A percentile compares a stretch with the other conserved stretches of the same genome.
Evolutionary conservation across 2,113 vertebrate genomes (phyloP).

Genomic region (Aramus guarauna): DNA sequence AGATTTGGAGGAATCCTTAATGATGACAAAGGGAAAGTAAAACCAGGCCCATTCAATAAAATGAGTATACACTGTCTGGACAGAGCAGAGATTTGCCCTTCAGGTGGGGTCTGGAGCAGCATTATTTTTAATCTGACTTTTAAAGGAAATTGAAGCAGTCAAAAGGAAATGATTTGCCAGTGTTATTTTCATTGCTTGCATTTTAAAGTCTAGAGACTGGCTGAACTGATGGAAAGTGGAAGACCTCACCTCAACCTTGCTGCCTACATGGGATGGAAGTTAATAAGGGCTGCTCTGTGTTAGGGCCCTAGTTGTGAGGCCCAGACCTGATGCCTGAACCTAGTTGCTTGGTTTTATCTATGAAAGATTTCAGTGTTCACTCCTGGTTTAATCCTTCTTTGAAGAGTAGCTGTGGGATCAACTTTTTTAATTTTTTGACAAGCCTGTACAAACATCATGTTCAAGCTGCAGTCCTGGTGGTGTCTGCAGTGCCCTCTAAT

Average conservation of each 20-base stretch:
- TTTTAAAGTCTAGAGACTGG: not conserved
- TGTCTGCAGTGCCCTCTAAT: slow-evolving; percentile 43
- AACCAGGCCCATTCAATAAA: not conserved
- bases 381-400: not conserved
- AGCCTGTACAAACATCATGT: fast-evolving
- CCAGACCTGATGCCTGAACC: not conserved
- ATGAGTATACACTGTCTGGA: not conserved
- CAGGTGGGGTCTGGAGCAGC: not conserved
- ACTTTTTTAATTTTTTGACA: not conserved
- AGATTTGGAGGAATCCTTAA: not conserved
- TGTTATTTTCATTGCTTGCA: not conserved
- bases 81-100: not conserved
- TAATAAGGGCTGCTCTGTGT: not conserved
- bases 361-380: not conserved
- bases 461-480: not conserved
- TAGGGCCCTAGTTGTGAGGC: not conserved
- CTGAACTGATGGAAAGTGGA: not conserved
- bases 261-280: fast-evolving
- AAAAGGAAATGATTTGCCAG: not conserved
- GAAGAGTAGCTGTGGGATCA: not conserved
- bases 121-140: not conserved
- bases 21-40: not conserved
- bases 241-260: not conserved
- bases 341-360: not conserved
- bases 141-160: not conserved